A percentile compares a stretch with the other conserved stretches of the same genome.
These are phyloP conservation scores for Typhlomys cinereus DNA, from an alignment of 2,113 vertebrate species.

Conservation along the genomic window DNA sequence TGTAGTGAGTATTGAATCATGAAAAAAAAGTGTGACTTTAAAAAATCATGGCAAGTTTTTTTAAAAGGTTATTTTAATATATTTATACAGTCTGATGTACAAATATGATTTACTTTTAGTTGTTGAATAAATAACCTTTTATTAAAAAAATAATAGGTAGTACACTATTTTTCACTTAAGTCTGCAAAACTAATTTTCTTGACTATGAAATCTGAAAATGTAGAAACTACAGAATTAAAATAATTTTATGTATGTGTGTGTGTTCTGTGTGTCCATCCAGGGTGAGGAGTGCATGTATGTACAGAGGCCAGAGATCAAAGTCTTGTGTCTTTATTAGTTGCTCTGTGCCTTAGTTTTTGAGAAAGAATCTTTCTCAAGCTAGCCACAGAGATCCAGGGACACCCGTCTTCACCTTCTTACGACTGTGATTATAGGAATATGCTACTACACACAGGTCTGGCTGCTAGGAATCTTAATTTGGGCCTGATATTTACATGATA, in stretches of 20 bases:
- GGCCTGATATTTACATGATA: neutral
- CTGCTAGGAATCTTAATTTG: neutral
- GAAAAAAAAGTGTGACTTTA: too few relatives aligned
- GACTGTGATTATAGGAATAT: neutral
- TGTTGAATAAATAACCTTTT: slow-evolving; percentile 8
- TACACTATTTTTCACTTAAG: neutral
- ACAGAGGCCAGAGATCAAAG: neutral
- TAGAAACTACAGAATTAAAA: neutral
- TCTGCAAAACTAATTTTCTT: neutral
- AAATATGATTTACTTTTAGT: neutral
- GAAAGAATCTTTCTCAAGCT: too few relatives aligned
- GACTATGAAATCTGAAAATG: neutral
- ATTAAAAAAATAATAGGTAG: neutral
- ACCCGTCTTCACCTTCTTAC: too few relatives aligned
- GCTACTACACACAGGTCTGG: neutral
- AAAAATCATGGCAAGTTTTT: too few relatives aligned
- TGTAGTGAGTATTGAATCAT: too few relatives aligned
- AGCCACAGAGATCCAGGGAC: too few relatives aligned
- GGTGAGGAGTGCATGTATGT: too few relatives aligned
- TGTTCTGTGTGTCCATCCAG: too few relatives aligned
- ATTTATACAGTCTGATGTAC: neutral
- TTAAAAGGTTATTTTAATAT: neutral
- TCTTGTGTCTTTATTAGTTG: neutral
- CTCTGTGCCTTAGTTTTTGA: neutral
- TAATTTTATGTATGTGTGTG: neutral